These are phyloP conservation scores for Drosophila kurseongensis DNA, from an alignment of 1,140 invertebrate genomes.

Conservation along the genomic window DNA sequence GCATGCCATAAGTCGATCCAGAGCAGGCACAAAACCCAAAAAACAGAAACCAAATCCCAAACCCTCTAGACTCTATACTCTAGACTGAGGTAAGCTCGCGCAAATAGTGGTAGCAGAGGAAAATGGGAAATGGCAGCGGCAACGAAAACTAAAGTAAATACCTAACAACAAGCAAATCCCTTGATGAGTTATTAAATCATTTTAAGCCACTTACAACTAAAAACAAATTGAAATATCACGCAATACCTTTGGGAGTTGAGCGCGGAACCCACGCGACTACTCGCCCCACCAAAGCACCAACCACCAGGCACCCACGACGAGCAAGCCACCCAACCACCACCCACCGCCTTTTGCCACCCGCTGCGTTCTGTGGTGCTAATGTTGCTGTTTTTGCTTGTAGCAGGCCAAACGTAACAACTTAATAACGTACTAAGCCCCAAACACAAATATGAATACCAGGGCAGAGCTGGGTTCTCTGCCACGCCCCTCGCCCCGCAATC, in stretches of 20 bases:
- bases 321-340: neutral
- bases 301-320: neutral
- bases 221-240: constrained; percentile 83
- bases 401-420: constrained; percentile 80
- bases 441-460: constrained; percentile 80
- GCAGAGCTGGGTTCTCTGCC: constrained; percentile 36
- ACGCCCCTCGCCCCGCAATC: constrained; percentile 20
- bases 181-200: constrained; percentile 84
- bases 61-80: constrained; percentile 6
- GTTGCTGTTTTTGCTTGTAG: constrained; percentile 62
- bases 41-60: constrained; percentile 25
- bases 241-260: constrained; percentile 72
- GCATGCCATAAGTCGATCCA: constrained; percentile 64
- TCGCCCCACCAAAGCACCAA: neutral
- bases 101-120: constrained; percentile 30
- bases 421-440: constrained; percentile 82
- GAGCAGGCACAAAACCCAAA: constrained; percentile 28
- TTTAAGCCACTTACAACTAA: constrained; percentile 83
- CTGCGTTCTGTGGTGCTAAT: constrained; percentile 30
- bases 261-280: constrained; percentile 59
- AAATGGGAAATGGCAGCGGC: constrained; percentile 29
- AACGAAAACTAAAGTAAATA: constrained; percentile 76
- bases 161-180: constrained; percentile 79
- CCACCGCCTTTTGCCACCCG: constrained; percentile 4
- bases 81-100: constrained; percentile 27